Evolutionary conservation across 2,113 vertebrate genomes (phyloP), one percentile per base, ranked within the genome.

Genomic region (Clarias gariepinus): DNA sequence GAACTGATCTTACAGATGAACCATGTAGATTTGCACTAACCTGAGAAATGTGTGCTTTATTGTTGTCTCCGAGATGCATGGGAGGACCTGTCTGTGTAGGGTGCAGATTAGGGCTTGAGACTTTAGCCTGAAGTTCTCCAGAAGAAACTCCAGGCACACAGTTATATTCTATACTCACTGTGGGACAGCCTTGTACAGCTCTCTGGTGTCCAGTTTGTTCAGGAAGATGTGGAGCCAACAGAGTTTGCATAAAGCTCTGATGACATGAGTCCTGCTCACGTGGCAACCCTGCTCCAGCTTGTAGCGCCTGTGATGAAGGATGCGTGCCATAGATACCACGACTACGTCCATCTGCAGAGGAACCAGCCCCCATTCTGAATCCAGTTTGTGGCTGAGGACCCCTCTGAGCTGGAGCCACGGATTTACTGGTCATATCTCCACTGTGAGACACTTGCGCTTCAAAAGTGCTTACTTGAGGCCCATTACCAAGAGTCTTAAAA

Each of bases 191-290:
- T 89, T 99, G 98, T 0, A 96, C 82, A 52, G 93, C 94, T 81
- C 98, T 96, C 86, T 96, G 97, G 94, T 98, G 98, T 71, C 96
- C 95, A 83, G 95, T 95, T 91, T 99, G 98, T 87, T 99, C 98
- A 77, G 96, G 94, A 66, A 97, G 94, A 88, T 98, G 97, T 87
- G 98, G 96, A 19, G 96, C 94, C 16, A 99, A 96, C 68, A 99
- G 95, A 89, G 96, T 98, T 92, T 99, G 98, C 98, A 99, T 98
- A 89, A 99, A 99, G 84, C 95, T 97, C 91, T 98, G 98, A 88
- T 98, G 98, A 91, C 98, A 99, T 15, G 95, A 95, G 12, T 99
- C 98, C 69, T 96, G 97, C 11, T 98, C 98, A 77, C 96, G 91
- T 1, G 95, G 92, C 69, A 98, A 79, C 8, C 94, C 84, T 13